These are phyloP conservation scores for Hyla sarda DNA, from an alignment of 2,113 vertebrate genomes.

Conservation along the genomic window DNA sequence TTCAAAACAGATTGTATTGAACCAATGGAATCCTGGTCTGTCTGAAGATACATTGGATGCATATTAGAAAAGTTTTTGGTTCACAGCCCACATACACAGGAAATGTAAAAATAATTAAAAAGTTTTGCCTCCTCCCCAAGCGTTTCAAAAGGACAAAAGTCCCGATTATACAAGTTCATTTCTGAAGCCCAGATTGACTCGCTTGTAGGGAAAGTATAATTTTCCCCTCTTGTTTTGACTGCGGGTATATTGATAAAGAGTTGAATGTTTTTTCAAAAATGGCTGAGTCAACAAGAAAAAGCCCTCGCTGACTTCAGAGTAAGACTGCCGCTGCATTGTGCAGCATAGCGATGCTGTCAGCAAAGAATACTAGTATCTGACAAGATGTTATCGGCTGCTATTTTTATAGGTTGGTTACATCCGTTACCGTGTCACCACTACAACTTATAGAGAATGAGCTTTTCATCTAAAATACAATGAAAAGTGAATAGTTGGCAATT, in stretches of 20 bases:
- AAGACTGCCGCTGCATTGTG: conserved; percentile 71
- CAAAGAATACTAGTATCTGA: conserved; percentile 81
- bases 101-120: not conserved
- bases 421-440: conserved; percentile 82
- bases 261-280: conserved; percentile 79
- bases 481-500: conserved; percentile 80
- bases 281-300: conserved; percentile 82
- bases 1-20: not conserved
- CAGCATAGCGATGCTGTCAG: conserved; percentile 81
- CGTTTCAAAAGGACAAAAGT: conserved; percentile 71
- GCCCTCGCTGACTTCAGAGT: conserved; percentile 76
- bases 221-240: conserved; percentile 85
- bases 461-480: conserved; percentile 80
- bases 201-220: conserved; percentile 79
- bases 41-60: not conserved
- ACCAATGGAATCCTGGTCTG: not conserved
- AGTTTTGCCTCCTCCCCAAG: not conserved
- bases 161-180: conserved; percentile 82
- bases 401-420: conserved; percentile 87
- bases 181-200: conserved; percentile 83
- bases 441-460: conserved; percentile 74
- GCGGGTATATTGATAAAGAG: conserved; percentile 79
- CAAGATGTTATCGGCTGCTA: conserved; percentile 93
- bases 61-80: not conserved
- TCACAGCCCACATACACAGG: too few relatives aligned